Base-by-base conservation (phyloP, 2,797 vertebrate species). In the Ptychadena robeensis region DNA sequence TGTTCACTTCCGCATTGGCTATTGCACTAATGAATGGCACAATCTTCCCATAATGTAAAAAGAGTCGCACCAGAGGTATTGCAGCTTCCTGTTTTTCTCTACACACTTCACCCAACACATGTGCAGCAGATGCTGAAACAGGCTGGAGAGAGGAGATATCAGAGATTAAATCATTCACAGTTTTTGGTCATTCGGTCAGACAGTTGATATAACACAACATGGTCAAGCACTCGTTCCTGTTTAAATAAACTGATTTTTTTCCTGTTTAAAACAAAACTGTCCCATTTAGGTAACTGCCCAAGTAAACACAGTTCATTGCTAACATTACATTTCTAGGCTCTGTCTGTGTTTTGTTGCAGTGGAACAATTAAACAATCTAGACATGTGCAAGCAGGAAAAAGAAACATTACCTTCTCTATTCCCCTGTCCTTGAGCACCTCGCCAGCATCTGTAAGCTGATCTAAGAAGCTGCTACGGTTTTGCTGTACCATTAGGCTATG, bases 1-100 rank as follows among this genome's bases (percentile, higher is more conserved):
- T 95, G 90, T 95, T 96, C 91, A 99, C 95, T 94, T 99, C 98
- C 1, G 97, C 96, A 27, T 94, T 95, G 4, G 97, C 98, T 44
- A 99, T 97, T 88, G 96, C 94, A 61, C 97, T 97, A 92, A 99
- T 94, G 90, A 99, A 99, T 93, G 98, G 97, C 93, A 98, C 96
- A 40, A 98, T 96, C 88, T 96, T 95, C 89, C 97, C 97, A 0
- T 94, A 98, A 87, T 99, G 97, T 81, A 99, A 93, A 88, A 99
- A 96, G 85, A 99, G 96, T 31, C 98, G 95, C 82, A 98, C 97
- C 0, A 99, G 94, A 0, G 98, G 98, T 82, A 99, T 94, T 53
- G 98, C 98, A 0, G 98, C 98, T 90, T 99, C 98, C 87, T 99
- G 98, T 88, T 99, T 99, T 88, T 99, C 98, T 82, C 96, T 91